A percentile compares a stretch with the other conserved stretches of the same genome.
Evolutionary conservation across 2,113 vertebrate genomes (phyloP).

Genomic region (Turdus rufiventris): DNA sequence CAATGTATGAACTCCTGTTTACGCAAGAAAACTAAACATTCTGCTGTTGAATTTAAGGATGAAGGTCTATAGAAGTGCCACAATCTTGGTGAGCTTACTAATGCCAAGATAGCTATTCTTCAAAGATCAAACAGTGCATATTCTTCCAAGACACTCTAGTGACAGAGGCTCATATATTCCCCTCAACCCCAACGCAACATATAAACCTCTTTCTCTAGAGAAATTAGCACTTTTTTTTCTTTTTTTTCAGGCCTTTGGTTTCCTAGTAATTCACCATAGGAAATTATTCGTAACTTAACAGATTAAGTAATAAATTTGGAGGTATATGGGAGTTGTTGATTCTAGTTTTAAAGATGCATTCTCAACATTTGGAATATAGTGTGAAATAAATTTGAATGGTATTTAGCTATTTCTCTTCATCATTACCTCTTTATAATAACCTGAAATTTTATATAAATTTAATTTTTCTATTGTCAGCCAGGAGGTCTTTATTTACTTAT

Average conservation of each 20-base stretch:
- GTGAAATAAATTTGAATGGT: background rate
- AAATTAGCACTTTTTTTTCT: accelerated
- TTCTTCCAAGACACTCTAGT: background rate
- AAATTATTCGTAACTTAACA: background rate
- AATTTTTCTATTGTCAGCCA: background rate
- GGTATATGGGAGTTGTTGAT: background rate
- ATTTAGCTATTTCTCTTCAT: background rate
- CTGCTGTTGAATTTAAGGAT: background rate
- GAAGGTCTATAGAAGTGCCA: background rate
- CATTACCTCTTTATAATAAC: background rate
- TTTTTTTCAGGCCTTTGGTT: background rate
- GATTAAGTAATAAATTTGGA: background rate
- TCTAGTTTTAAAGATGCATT: background rate
- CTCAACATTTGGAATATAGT: background rate
- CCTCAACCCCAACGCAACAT: background rate
- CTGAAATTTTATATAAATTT: background rate
- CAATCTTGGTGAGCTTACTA: background rate
- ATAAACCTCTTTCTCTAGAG: background rate
- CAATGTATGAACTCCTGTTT: background rate
- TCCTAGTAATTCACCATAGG: background rate
- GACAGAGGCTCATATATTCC: background rate
- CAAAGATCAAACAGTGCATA: background rate
- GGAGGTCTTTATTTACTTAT: background rate
- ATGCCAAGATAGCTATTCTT: background rate
- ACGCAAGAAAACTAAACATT: background rate